Evolutionary conservation across 2,113 vertebrate species (phyloP).

Genomic region (Daphoenositta chrysoptera): DNA sequence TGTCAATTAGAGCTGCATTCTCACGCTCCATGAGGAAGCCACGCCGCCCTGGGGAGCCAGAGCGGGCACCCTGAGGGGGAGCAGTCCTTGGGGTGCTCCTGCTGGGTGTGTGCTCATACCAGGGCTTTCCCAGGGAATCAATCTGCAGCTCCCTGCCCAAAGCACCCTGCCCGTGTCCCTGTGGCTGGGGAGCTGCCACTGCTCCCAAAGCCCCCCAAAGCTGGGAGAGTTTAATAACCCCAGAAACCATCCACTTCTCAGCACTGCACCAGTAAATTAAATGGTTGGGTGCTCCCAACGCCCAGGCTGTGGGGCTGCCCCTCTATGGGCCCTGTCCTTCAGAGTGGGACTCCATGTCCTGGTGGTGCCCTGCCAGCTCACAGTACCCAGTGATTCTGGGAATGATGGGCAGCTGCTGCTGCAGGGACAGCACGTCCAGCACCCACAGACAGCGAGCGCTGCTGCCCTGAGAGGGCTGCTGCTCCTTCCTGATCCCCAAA

Average conservation of each 20-base stretch:
- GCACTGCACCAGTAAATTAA: too few species aligned
- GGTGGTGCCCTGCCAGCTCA: neutral
- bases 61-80: neutral
- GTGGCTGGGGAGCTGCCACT: neutral
- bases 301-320: neutral
- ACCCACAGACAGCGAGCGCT: accelerated
- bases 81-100: neutral
- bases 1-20: constrained; percentile 64
- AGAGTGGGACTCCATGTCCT: accelerated
- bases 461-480: neutral
- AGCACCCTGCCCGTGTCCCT: neutral
- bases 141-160: neutral
- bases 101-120: neutral
- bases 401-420: neutral
- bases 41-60: neutral
- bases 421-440: neutral
- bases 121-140: neutral
- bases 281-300: accelerated
- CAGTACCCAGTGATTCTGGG: accelerated
- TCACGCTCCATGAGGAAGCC: neutral
- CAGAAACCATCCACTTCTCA: too few species aligned
- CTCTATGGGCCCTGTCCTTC: neutral
- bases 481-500: neutral
- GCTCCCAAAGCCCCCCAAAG: neutral
- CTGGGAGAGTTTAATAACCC: too few species aligned